Evolutionary conservation across 2,113 vertebrate genomes (phyloP).

Genomic region (Hemibagrus wyckioides): DNA sequence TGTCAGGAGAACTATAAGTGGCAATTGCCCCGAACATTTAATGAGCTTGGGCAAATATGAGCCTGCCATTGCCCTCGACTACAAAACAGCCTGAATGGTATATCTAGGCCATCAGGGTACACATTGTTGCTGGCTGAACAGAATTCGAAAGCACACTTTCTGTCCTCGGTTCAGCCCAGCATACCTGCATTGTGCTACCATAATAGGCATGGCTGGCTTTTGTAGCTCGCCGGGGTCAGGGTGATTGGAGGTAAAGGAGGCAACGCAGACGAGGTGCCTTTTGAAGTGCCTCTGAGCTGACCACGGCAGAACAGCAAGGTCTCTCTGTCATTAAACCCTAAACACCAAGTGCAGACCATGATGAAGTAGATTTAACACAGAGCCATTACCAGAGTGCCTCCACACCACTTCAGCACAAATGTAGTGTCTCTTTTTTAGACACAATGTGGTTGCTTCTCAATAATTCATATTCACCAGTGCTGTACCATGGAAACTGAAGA

Average conservation of each 20-base stretch:
- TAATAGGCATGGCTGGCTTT: conserved; percentile 32
- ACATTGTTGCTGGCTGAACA: conserved; percentile 1
- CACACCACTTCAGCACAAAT: neutral
- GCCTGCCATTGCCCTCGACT: conserved; percentile 7
- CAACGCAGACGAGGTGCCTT: neutral
- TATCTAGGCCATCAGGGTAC: conserved; percentile 27
- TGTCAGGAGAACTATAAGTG: conserved; percentile 17
- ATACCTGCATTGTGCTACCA: conserved; percentile 26
- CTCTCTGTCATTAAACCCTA: conserved; percentile 18
- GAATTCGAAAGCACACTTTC: conserved; percentile 14
- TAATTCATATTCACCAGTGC: neutral
- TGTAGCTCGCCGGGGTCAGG: conserved; percentile 22
- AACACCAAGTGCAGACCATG: neutral
- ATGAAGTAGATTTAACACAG: conserved; percentile 12
- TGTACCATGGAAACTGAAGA: neutral
- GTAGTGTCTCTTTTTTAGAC: neutral
- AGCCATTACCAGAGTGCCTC: neutral
- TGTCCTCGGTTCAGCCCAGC: neutral
- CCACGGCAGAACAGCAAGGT: neutral
- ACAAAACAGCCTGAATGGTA: conserved; percentile 3
- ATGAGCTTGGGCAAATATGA: conserved; percentile 32
- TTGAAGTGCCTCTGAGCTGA: neutral
- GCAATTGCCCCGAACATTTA: conserved; percentile 23
- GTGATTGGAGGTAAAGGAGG: conserved; percentile 26
- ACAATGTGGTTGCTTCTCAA: neutral